A percentile compares a stretch with the other conserved stretches of the same genome.
phyloP scores from a whole-genome alignment of 2,888 invertebrate genomes.

The Amphipyra berbera region DNA sequence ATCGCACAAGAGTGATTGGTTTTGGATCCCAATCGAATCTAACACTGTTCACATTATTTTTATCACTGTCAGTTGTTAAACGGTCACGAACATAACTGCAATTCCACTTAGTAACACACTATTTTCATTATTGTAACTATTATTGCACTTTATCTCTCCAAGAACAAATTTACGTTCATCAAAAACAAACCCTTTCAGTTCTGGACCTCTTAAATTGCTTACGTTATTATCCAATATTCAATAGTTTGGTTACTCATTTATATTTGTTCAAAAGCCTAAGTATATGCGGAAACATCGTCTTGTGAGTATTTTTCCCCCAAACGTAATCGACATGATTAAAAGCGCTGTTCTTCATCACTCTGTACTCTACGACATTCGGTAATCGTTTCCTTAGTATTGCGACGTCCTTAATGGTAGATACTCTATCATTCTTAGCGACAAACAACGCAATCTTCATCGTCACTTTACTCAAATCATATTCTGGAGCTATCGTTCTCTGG shows the following conservation, averaged over 20 bases:
- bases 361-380: slow-evolving; percentile 62
- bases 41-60: no score
- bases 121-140: no score
- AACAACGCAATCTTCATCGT: slow-evolving; percentile 64
- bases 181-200: no score
- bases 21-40: no score
- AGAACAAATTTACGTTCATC: no score
- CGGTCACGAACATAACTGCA: no score
- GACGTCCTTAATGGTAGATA: slow-evolving; percentile 66
- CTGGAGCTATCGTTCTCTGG: slow-evolving; percentile 59
- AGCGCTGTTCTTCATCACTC: slow-evolving; percentile 35
- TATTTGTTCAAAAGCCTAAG: slow-evolving; percentile 52
- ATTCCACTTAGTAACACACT: no score
- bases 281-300: slow-evolving; percentile 51
- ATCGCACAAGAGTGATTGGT: no score
- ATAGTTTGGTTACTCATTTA: slow-evolving; percentile 26
- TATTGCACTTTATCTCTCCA: no score
- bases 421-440: slow-evolving; percentile 64
- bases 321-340: slow-evolving; percentile 70
- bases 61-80: no score
- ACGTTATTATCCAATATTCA: no score
- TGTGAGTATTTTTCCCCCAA: slow-evolving; percentile 63
- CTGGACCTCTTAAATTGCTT: no score
- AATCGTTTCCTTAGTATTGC: slow-evolving; percentile 51
- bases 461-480: slow-evolving; percentile 67